Conservation (phyloP, 1,140 invertebrate genomes). For the Musca domestica region DNA sequence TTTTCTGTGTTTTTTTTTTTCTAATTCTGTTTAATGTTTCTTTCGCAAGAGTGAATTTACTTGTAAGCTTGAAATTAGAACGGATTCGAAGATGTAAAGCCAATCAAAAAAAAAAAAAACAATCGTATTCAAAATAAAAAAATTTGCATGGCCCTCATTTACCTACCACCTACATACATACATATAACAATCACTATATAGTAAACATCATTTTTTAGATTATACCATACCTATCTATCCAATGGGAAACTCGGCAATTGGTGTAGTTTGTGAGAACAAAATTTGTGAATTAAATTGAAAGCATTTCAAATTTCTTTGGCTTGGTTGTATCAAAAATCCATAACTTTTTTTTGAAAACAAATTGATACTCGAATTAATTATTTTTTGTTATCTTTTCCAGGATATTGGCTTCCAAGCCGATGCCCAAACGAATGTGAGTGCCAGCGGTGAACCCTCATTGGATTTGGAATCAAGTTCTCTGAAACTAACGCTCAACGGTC, state of each 20-base stretch:
- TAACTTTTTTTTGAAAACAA: neutral
- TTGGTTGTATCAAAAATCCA: neutral
- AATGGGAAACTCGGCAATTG: neutral
- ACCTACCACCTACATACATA: too few species aligned
- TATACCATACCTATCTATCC: too few species aligned
- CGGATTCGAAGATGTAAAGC: neutral
- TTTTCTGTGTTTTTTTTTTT: neutral
- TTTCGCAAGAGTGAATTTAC: neutral
- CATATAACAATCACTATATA: too few species aligned
- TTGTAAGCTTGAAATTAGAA: slow-evolving; percentile 20
- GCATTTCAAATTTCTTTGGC: slow-evolving; percentile 5
- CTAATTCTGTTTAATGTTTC: neutral
- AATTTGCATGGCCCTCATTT: too few species aligned
- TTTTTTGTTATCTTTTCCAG: slow-evolving; percentile 46
- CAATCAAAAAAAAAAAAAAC: neutral
- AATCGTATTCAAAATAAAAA: too few species aligned
- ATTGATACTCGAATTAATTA: neutral
- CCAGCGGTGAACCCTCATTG: slow-evolving; percentile 40
- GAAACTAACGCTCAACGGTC: slow-evolving; percentile 9
- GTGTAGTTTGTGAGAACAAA: neutral
- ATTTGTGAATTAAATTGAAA: neutral
- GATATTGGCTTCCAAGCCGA: slow-evolving; percentile 75
- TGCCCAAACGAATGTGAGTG: slow-evolving; percentile 62
- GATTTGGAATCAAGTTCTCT: slow-evolving; percentile 47
- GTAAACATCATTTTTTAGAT: too few species aligned